Base-by-base conservation (phyloP, 92 coral and sea anemone species). In the Hydrozoanthus gracilis region DNA sequence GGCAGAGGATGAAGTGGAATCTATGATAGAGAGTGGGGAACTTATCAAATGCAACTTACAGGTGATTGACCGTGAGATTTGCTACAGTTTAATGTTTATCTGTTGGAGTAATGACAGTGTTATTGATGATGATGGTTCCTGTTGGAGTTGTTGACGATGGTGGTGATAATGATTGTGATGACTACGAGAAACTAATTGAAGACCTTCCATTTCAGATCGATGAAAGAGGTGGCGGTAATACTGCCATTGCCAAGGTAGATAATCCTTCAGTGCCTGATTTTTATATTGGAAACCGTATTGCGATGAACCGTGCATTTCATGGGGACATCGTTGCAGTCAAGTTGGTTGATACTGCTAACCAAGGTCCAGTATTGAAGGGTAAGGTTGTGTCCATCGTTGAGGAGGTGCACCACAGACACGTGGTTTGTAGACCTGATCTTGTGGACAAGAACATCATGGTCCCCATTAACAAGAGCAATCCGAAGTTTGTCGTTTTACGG, bases 241-340 rank as follows among this genome's bases (percentile, higher is more conserved):
- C 92, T 5, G 99, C 93, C 8, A 50, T 80, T 54, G 96, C 93
- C 20, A 91, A 83, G 77, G 88, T 92, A 27, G 91, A 88, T 56
- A 92, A 90, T 70, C 92, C 93, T 12, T 55, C 54, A 2, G 61
- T 66, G 7, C 90, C 89, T 17, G 93, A 96, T 82, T 88, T 96
- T 18, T 72, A 69, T 48, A 91, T 96, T 60, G 85, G 87, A 8
- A 93, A 87, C 62, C 93, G 98, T 55, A 66, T 49, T 5, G 86
- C 88, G 56, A 91, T 96, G 91, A 96, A 96, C 87, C 89, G 99
- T 52, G 99, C 99, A 4, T 88, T 96, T 52, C 71, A 95, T 84
- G 93, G 95, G 4, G 99, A 96, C 78, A 14, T 78, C 46, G 99
- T 96, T 51, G 99, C 96, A 2, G 96, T 95, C 61, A 91, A 91